These are phyloP conservation scores for Pholis gunnellus DNA, from an alignment of 2,113 vertebrate species.

Conservation along the genomic window DNA sequence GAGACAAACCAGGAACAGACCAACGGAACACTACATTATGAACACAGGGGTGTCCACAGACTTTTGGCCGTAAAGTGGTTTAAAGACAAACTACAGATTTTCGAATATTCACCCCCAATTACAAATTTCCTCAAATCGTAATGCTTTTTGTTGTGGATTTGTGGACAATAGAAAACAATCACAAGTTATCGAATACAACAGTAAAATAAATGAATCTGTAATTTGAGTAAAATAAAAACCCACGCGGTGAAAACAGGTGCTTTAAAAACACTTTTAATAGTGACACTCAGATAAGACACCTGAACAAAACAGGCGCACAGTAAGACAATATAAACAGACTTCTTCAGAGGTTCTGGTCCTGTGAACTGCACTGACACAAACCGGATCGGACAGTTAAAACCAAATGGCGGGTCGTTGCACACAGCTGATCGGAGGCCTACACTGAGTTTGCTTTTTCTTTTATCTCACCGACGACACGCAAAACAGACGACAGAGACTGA, in stretches of 20 bases:
- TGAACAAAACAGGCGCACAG: constrained; percentile 84
- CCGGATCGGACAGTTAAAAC: constrained; percentile 69
- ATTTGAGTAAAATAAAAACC: background rate
- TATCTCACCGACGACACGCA: constrained; percentile 20
- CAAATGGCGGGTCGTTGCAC: constrained; percentile 54
- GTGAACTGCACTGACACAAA: constrained; percentile 65
- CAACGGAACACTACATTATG: background rate
- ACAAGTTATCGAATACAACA: background rate
- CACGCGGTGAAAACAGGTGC: background rate
- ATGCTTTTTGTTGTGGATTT: background rate
- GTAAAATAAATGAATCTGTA: too few species aligned
- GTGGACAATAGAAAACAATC: background rate
- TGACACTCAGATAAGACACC: constrained; percentile 85
- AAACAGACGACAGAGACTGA: constrained; percentile 8
- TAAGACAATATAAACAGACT: constrained; percentile 82
- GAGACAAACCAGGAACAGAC: too few species aligned
- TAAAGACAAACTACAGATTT: background rate
- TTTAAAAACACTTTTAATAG: constrained; percentile 86
- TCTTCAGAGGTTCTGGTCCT: constrained; percentile 68
- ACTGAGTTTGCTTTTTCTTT: constrained; percentile 3
- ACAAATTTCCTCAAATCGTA: too few species aligned
- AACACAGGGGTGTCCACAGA: background rate
- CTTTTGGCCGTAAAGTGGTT: background rate
- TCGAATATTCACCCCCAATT: too few species aligned
- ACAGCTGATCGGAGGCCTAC: constrained; percentile 21